Conservation (phyloP, 2,888 invertebrate genomes). For the Mechanitis messenoides region DNA sequence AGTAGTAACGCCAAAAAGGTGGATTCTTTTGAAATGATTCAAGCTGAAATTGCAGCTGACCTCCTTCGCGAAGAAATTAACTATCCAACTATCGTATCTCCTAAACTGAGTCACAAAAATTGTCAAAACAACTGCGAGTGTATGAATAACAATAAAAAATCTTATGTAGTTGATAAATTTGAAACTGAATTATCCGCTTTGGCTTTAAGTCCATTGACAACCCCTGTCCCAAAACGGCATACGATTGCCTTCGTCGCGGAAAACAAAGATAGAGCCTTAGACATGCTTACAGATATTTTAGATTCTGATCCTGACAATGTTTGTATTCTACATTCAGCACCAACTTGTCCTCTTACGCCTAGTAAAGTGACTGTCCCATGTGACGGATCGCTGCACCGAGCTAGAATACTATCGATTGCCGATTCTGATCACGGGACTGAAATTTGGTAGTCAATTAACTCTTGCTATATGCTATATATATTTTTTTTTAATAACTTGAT, state of each 20-base stretch:
- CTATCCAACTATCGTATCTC: slow-evolving; percentile 81
- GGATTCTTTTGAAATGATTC: slow-evolving; percentile 75
- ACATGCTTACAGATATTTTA: slow-evolving; percentile 65
- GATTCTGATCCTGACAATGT: slow-evolving; percentile 69
- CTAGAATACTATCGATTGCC: slow-evolving; percentile 79
- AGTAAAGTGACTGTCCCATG: slow-evolving; percentile 80
- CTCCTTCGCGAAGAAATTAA: slow-evolving; percentile 82
- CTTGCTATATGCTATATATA: slow-evolving; percentile 12
- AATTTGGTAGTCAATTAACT: slow-evolving; percentile 79
- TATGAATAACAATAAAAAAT: slow-evolving; percentile 39
- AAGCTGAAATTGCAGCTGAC: slow-evolving; percentile 78
- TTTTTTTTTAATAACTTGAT: not conserved
- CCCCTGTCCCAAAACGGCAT: slow-evolving; percentile 63
- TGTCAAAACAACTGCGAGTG: slow-evolving; percentile 54
- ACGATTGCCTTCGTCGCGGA: slow-evolving; percentile 61
- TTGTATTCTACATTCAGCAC: slow-evolving; percentile 61
- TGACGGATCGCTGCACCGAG: slow-evolving; percentile 78
- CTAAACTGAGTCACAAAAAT: slow-evolving; percentile 64
- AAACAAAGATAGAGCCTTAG: slow-evolving; percentile 57
- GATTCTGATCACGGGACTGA: slow-evolving; percentile 81
- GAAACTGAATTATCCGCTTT: slow-evolving; percentile 61
- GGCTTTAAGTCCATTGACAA: slow-evolving; percentile 64
- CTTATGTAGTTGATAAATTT: slow-evolving; percentile 52
- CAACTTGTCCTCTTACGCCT: slow-evolving; percentile 67
- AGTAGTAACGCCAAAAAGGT: slow-evolving; percentile 63